Percentiles rank a stretch among this genome's conserved stretches.
phyloP scores from a whole-genome alignment of 2,888 invertebrate genomes.

The Ctenicera cuprea region DNA sequence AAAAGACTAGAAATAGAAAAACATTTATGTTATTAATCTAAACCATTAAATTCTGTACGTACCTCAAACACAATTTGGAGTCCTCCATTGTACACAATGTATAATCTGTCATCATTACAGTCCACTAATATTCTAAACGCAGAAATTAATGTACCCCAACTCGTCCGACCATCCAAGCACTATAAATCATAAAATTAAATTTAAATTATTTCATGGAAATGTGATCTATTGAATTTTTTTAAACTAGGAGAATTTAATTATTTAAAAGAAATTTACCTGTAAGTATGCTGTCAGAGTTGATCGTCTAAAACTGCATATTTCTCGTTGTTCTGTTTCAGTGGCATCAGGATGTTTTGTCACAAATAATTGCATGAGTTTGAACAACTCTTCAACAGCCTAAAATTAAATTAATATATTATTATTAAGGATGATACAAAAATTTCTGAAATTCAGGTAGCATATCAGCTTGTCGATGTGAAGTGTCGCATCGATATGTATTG shows the following conservation, averaged over 20 bases:
- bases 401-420: constrained; percentile 51
- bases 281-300: constrained; percentile 92
- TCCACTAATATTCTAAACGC: constrained; percentile 93
- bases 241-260: constrained; percentile 1
- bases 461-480: too few species aligned
- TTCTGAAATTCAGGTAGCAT: too few species aligned
- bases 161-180: constrained; percentile 91
- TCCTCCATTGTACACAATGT: constrained; percentile 93
- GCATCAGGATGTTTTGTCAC: constrained; percentile 89
- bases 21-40: constrained; percentile 59
- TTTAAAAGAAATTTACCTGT: constrained; percentile 74
- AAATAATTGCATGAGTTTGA: constrained; percentile 92
- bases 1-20: constrained; percentile 88
- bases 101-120: constrained; percentile 90
- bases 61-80: constrained; percentile 88
- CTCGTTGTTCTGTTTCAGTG: constrained; percentile 84
- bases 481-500: too few species aligned
- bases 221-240: neutral
- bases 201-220: neutral
- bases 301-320: constrained; percentile 89
- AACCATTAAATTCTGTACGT: constrained; percentile 41
- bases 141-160: constrained; percentile 95
- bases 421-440: too few species aligned
- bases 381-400: constrained; percentile 92
- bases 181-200: constrained; percentile 54